A percentile compares a stretch with the other conserved stretches of the same genome.
phyloP scores from a whole-genome alignment of 1,140 invertebrate genomes.

The Zaprionus davidi region DNA sequence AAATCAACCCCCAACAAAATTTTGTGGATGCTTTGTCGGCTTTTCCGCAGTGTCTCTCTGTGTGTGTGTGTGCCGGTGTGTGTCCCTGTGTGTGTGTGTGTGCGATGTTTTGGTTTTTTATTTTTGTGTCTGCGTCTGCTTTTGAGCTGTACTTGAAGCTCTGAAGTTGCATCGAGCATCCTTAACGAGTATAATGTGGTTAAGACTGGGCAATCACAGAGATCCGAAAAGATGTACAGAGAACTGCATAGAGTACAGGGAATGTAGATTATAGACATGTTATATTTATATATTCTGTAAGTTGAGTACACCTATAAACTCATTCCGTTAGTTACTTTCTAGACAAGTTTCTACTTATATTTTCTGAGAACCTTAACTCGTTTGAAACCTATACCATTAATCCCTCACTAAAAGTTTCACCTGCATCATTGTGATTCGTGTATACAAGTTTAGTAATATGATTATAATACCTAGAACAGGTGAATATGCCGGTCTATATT shows the following conservation, averaged over 20 bases:
- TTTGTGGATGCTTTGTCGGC: conserved; percentile 42
- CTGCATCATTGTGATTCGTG: background rate
- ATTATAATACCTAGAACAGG: background rate
- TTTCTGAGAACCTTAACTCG: background rate
- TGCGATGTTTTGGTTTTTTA: conserved; percentile 35
- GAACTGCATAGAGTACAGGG: too few species aligned
- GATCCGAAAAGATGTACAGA: conserved; percentile 2
- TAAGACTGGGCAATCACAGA: conserved; percentile 18
- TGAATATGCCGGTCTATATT: background rate
- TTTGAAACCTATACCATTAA: too few species aligned
- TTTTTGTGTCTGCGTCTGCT: conserved; percentile 54
- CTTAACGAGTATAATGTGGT: conserved; percentile 66
- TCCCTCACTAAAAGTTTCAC: background rate
- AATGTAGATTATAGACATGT: background rate
- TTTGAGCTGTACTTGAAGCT: conserved; percentile 66
- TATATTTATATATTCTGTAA: background rate
- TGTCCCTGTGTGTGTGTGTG: conserved; percentile 28
- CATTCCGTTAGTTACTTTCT: background rate
- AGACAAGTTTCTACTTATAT: background rate
- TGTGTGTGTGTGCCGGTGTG: conserved; percentile 19
- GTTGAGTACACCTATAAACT: too few species aligned
- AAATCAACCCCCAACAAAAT: conserved; percentile 76
- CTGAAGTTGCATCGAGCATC: conserved; percentile 68
- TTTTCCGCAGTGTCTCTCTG: conserved; percentile 40
- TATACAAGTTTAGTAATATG: background rate